Evolutionary conservation across 2,888 invertebrate species (phyloP), one percentile per base, ranked within the genome.

Genomic region (Cataglyphis livida): DNA sequence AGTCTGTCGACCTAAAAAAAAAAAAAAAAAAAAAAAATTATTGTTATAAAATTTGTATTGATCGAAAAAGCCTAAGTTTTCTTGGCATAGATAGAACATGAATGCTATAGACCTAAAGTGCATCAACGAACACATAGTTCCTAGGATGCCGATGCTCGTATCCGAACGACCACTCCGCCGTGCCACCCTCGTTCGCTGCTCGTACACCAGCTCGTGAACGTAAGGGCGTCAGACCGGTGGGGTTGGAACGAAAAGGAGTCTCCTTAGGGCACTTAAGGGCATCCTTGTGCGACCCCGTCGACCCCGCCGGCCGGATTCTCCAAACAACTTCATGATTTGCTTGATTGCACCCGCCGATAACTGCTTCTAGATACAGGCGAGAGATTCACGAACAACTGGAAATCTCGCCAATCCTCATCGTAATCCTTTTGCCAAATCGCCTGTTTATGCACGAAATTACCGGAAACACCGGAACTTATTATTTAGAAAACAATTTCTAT

Each of bases 241-340:
- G 92, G 90, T 88, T 85, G 90, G 89, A 89, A 91, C 90, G 92
- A 90, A 92, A 92, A 90, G 92, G 92, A 92, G 93, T 93, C 93
- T 93, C 93, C 93, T 93, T 93, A 93, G 91, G 92, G 93, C 91
- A 93, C 93, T 93, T 91, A 91, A 92, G 93, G 93, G 93, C 92
- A 89, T 92, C 91, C 91, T 91, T 88, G 84, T 87, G 91, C 90
- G 85, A 86, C 89, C 87, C 89, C 84, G 85, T 71, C 85, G 84
- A 85, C 75, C 84, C 86, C 82, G 85, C 85, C 87, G 78, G 82
- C 88, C 81, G 87, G 88, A 91, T 90, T 89, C 89, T 90, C 90
- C 92, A 91, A 92, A 93, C 92, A 92, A 92, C 91, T 92, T 92
- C 90, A 92, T 92, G 93, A 93, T 93, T 92, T 91, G 92, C 91